A percentile compares a stretch with the other conserved stretches of the same genome.
These are phyloP conservation scores for Microctonus hyperodae DNA, from an alignment of 2,888 invertebrate genomes.

Conservation along the genomic window DNA sequence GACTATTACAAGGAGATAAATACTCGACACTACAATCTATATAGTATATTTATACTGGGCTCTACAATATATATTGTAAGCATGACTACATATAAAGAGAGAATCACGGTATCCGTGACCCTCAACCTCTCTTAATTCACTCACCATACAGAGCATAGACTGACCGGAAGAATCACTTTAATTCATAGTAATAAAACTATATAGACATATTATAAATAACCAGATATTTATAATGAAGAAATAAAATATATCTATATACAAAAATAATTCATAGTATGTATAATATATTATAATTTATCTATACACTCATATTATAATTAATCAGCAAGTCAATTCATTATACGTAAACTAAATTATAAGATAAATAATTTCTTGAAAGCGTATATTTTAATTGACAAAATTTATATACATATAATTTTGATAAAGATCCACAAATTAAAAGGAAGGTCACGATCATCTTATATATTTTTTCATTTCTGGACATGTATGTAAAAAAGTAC, in stretches of 20 bases:
- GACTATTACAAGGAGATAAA: not conserved
- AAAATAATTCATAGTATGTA: too few relatives aligned
- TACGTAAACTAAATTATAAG: too few relatives aligned
- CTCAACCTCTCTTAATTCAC: not conserved
- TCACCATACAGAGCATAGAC: not conserved
- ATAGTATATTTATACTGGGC: too few relatives aligned
- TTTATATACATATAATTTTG: not conserved
- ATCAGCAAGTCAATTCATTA: not conserved
- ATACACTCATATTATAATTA: too few relatives aligned
- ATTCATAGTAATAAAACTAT: not conserved
- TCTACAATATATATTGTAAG: not conserved
- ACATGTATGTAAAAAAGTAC: not conserved
- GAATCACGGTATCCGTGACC: conserved; percentile 12
- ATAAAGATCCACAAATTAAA: not conserved
- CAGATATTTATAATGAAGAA: too few relatives aligned
- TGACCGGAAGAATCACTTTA: conserved; percentile 10
- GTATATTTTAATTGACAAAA: not conserved
- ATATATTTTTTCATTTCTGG: not conserved
- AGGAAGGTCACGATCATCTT: conserved; percentile 1
- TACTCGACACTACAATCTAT: not conserved
- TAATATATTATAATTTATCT: too few relatives aligned
- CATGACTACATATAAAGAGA: not conserved
- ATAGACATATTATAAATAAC: not conserved
- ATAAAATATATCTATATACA: too few relatives aligned
- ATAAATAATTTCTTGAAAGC: not conserved